Percentiles rank a stretch among this genome's conserved stretches.
Conservation (phyloP, 2,888 invertebrate species). For the Sesia apiformis region DNA sequence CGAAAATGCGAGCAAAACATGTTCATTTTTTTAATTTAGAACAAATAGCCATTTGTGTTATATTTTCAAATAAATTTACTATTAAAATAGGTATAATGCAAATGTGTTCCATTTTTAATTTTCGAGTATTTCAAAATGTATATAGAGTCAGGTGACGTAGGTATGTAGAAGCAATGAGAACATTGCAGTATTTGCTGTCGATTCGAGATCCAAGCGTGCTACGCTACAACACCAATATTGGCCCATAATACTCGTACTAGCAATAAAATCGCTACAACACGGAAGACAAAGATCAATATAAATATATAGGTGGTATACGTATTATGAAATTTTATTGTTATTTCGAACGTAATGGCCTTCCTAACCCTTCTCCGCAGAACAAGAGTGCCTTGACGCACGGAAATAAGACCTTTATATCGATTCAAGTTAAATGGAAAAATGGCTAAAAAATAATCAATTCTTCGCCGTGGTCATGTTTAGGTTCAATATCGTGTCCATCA, state of each 20-base stretch:
- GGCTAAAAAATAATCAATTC: not conserved
- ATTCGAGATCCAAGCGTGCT: not conserved
- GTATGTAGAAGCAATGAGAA: too few relatives aligned
- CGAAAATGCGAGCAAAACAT: too few relatives aligned
- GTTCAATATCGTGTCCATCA: too few relatives aligned
- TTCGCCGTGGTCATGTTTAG: too few relatives aligned
- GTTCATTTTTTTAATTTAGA: too few relatives aligned
- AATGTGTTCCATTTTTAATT: too few relatives aligned
- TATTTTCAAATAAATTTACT: too few relatives aligned
- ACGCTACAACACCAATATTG: not conserved
- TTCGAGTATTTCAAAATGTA: too few relatives aligned
- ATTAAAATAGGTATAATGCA: too few relatives aligned
- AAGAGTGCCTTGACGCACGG: slow-evolving; percentile 31
- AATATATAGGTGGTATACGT: not conserved
- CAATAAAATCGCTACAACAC: not conserved
- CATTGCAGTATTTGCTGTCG: too few relatives aligned
- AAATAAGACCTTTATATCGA: slow-evolving; percentile 1
- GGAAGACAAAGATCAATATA: not conserved
- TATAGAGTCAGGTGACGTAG: too few relatives aligned
- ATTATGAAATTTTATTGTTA: slow-evolving; percentile 1
- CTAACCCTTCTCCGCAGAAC: slow-evolving; percentile 13
- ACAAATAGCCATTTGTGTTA: too few relatives aligned
- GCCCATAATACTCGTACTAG: not conserved
- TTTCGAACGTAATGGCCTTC: slow-evolving; percentile 10
- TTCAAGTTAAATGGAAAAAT: not conserved